Evolutionary conservation across 2,888 invertebrate species (phyloP), one percentile per base, ranked within the genome.

Genomic region (Craniophora ligustri): DNA sequence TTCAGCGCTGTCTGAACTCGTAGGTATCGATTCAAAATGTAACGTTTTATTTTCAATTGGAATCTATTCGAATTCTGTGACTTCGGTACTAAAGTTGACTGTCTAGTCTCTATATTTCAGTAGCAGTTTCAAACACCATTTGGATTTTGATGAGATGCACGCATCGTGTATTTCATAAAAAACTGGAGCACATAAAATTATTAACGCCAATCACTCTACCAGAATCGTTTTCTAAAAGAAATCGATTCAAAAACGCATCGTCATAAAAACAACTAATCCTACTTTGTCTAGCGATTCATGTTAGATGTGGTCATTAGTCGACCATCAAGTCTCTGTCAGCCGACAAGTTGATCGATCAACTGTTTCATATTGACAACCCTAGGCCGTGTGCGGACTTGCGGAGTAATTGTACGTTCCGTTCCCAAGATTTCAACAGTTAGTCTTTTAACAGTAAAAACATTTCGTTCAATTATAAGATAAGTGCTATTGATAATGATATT

Each of bases 401-500:
- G n/a, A 44, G 63, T 72, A 69, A 75, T 61, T 47, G 69, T 56
- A 56, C 69, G 64, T 68, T 63, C 68, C 72, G 58, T 76, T 65
- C 65, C 57, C 67, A 67, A 72, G 68, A 75, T 75, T 75, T 76
- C 66, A 73, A 72, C 76, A 67, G 75, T 67, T 68, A 71, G 23
- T 23, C 39, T 15, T 64, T 51, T 79, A 82, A 81, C 83, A 70
- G 81, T 81, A 79, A 77, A 76, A 72, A 65, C 74, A 69, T 61
- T 79, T 69, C 48, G 74, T 67, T 72, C 79, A 85, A 84, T 85
- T 84, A 84, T 79, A 82, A 79, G 78, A 80, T 81, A 81, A 85
- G 72, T 79, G 76, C 62, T 69, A 70, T 59, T 69, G 60, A 76
- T 75, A 76, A 72, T 61, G 68, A 67, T 65, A 72, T 70, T 70